phyloP scores from a whole-genome alignment of 2,797 vertebrate species.

The Hemitrygon akajei region DNA sequence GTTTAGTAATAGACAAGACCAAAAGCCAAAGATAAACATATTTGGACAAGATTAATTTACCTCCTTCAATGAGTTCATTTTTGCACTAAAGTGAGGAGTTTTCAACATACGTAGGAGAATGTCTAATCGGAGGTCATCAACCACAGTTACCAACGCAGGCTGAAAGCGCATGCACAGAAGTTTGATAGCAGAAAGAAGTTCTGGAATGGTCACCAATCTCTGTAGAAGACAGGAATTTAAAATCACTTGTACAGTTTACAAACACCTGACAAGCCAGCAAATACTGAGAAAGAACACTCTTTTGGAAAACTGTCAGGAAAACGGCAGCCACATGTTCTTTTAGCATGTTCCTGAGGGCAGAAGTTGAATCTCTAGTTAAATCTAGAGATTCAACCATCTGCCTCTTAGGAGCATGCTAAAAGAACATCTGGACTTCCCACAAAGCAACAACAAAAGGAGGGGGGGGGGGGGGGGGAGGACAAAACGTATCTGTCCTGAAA shows the following conservation, averaged over 20 bases:
- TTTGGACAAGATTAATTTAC: slow-evolving; percentile 52
- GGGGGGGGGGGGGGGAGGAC: too few species aligned
- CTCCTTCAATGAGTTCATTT: slow-evolving; percentile 99
- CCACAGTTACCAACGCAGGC: slow-evolving; percentile 80
- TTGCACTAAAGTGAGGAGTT: slow-evolving; percentile 96
- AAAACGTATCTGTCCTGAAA: too few species aligned
- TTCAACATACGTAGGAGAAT: slow-evolving; percentile 95
- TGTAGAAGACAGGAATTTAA: slow-evolving; percentile 44
- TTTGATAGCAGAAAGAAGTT: slow-evolving; percentile 94
- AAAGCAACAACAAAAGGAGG: background rate
- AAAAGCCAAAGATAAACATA: background rate
- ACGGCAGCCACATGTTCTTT: background rate
- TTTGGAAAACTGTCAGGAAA: background rate
- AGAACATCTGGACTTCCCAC: background rate
- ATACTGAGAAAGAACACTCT: background rate
- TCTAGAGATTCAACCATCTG: too few species aligned
- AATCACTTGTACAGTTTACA: background rate
- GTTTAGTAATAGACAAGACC: background rate
- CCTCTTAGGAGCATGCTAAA: background rate
- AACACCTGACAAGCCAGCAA: background rate
- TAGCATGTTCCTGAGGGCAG: too few species aligned
- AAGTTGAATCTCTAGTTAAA: background rate
- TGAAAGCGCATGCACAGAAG: slow-evolving; percentile 97
- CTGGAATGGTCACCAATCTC: slow-evolving; percentile 94
- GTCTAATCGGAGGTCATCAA: slow-evolving; percentile 89